Percentiles rank a stretch among this genome's conserved stretches.
Evolutionary conservation across 2,888 invertebrate genomes (phyloP).

Genomic region (Papilio elwesi): DNA sequence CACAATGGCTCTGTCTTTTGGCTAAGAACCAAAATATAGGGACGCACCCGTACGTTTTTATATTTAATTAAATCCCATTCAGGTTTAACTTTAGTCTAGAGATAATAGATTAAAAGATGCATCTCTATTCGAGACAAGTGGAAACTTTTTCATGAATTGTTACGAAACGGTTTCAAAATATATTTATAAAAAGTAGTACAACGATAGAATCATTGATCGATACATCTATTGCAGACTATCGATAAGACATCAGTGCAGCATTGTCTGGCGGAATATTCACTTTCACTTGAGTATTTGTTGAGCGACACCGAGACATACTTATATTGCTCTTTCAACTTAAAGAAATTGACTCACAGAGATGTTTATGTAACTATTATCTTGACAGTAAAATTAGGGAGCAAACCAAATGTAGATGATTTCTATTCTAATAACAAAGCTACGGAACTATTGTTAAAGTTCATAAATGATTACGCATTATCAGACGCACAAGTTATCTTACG

Average conservation of each 20-base stretch:
- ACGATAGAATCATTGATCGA: conserved; percentile 15
- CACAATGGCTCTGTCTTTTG: too few species aligned
- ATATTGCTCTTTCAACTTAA: conserved; percentile 62
- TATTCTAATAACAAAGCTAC: conserved; percentile 55
- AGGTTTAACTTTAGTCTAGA: not conserved
- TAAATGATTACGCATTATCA: conserved; percentile 3
- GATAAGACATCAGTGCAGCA: conserved; percentile 51
- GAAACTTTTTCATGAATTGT: conserved; percentile 9
- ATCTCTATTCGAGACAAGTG: not conserved
- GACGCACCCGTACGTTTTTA: too few species aligned
- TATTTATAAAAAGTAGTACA: not conserved
- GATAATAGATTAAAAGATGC: not conserved
- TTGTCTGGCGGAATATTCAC: conserved; percentile 66
- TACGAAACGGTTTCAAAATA: conserved; percentile 8
- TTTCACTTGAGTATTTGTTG: conserved; percentile 73
- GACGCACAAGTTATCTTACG: conserved; percentile 43
- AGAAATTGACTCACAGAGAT: conserved; percentile 65
- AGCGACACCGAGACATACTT: conserved; percentile 57
- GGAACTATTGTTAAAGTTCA: not conserved
- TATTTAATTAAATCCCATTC: not conserved
- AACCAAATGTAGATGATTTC: conserved; percentile 58
- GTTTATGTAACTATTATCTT: conserved; percentile 71
- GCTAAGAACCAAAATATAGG: too few species aligned
- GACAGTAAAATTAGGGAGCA: conserved; percentile 55
- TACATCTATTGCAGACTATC: conserved; percentile 1